These are phyloP conservation scores for Apodemus agrarius DNA, from an alignment of 2,797 vertebrate species.

Conservation along the genomic window DNA sequence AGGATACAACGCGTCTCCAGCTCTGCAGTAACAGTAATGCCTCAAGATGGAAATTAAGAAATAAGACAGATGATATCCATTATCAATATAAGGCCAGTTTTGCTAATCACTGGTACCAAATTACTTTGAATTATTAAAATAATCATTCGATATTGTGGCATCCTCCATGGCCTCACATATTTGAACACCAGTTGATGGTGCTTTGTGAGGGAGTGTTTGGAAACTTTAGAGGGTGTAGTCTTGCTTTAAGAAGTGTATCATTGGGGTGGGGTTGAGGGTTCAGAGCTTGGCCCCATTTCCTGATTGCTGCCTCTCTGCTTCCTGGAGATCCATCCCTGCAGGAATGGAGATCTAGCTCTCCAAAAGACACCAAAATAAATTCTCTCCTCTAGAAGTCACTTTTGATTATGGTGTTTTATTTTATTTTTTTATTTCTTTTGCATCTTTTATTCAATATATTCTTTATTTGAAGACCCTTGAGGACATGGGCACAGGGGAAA, in stretches of 20 bases:
- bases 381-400: background rate
- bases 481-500: no score
- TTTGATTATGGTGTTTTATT: background rate
- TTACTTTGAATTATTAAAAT: constrained; percentile 46
- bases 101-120: background rate
- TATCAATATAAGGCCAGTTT: background rate
- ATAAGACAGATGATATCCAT: background rate
- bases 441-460: no score
- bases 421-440: no score
- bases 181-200: background rate
- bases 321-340: background rate
- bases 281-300: background rate
- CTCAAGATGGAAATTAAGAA: constrained; percentile 47
- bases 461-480: no score
- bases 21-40: background rate
- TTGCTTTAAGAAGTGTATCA: background rate
- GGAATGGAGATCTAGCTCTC: background rate
- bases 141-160: background rate
- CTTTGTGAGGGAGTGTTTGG: background rate
- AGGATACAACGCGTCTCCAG: background rate
- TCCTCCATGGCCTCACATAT: no score
- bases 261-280: background rate
- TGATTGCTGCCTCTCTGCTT: no score
- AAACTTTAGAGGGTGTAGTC: background rate
- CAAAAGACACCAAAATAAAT: background rate